These are phyloP conservation scores for Micropterix aruncella DNA, from an alignment of 2,888 invertebrate genomes.

Conservation along the genomic window DNA sequence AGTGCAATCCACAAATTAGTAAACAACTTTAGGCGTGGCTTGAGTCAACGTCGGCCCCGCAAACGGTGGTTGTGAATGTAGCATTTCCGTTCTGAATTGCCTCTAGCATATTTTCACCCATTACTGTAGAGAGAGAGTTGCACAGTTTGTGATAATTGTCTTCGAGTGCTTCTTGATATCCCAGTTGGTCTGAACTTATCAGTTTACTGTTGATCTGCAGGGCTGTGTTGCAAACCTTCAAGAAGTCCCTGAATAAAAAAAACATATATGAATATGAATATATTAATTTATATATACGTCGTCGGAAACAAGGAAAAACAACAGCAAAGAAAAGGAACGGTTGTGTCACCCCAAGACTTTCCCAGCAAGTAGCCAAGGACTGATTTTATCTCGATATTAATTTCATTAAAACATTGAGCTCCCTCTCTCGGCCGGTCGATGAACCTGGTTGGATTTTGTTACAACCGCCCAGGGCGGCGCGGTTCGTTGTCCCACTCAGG, in stretches of 20 bases:
- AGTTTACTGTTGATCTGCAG: conserved; percentile 80
- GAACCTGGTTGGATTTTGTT: too few relatives aligned
- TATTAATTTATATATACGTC: conserved; percentile 1
- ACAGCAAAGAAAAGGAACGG: neutral
- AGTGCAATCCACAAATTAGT: too few relatives aligned
- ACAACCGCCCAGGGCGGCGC: too few relatives aligned
- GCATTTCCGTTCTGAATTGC: conserved; percentile 58
- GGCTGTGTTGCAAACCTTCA: conserved; percentile 81
- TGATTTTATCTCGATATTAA: too few relatives aligned
- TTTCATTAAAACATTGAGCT: neutral
- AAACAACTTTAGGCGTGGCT: conserved; percentile 76
- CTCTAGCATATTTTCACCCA: conserved; percentile 57
- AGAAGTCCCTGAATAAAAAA: conserved; percentile 64
- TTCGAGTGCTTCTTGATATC: conserved; percentile 82
- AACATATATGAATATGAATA: too few relatives aligned
- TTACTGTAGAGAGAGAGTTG: conserved; percentile 54
- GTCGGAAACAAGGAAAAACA: conserved; percentile 1
- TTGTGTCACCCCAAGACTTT: neutral
- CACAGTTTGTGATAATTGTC: conserved; percentile 80
- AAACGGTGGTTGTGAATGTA: conserved; percentile 66
- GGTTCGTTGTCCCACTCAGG: too few relatives aligned
- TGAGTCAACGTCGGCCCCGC: conserved; percentile 66
- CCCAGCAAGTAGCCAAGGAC: too few relatives aligned
- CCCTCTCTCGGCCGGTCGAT: too few relatives aligned
- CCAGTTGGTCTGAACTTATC: conserved; percentile 77